Evolutionary conservation across 2,797 vertebrate species (phyloP).

Genomic region (Cetoscarus ocellatus): DNA sequence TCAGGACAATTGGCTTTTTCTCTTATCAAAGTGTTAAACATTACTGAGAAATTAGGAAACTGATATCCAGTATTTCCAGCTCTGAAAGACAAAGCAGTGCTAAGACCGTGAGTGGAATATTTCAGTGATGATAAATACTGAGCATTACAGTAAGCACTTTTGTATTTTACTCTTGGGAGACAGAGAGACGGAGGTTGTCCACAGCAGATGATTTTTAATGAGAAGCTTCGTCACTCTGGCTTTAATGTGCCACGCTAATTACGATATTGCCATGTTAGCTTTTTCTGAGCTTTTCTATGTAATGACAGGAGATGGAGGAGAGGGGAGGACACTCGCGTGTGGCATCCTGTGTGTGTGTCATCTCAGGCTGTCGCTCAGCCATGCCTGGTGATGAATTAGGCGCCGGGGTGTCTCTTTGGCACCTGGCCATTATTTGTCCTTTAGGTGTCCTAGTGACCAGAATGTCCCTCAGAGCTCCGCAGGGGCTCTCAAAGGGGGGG

Average conservation of each 20-base stretch:
- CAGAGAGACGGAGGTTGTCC: constrained; percentile 35
- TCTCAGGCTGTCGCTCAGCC: constrained; percentile 46
- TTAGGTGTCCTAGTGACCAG: constrained; percentile 67
- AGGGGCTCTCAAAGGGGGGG: constrained; percentile 31
- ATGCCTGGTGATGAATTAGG: constrained; percentile 51
- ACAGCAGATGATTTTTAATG: constrained; percentile 63
- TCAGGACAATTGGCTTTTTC: no score
- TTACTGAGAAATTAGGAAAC: no score
- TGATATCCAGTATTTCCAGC: constrained; percentile 21
- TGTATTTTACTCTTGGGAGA: constrained; percentile 35
- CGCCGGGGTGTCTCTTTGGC: constrained; percentile 65
- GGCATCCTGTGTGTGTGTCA: constrained; percentile 30
- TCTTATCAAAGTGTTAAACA: no score
- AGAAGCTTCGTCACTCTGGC: constrained; percentile 59
- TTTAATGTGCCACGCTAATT: constrained; percentile 72
- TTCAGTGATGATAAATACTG: constrained; percentile 43
- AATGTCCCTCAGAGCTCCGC: constrained; percentile 42
- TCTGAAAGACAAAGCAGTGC: constrained; percentile 26
- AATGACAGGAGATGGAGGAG: constrained; percentile 23
- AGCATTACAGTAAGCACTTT: constrained; percentile 29
- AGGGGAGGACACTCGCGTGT: constrained; percentile 1
- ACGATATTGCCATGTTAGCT: constrained; percentile 56
- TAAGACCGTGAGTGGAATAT: constrained; percentile 7
- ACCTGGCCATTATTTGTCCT: constrained; percentile 72
- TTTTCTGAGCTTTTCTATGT: constrained; percentile 53